Percentiles rank a stretch among this genome's conserved stretches.
phyloP scores from a whole-genome alignment of 2,888 invertebrate species.

The Emmelina monodactyla region DNA sequence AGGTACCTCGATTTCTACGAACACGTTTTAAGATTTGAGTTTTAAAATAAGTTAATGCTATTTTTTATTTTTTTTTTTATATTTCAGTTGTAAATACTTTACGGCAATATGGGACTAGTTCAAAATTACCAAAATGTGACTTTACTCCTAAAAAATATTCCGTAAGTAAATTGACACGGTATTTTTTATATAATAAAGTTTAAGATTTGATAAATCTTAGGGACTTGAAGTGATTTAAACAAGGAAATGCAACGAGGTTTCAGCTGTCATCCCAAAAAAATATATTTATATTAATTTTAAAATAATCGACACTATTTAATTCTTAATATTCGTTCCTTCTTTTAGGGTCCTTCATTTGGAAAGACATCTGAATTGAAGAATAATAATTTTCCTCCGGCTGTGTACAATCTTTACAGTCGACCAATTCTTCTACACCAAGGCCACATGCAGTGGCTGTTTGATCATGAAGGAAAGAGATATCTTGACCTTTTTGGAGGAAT shows the following conservation, averaged over 20 bases:
- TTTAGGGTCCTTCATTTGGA: constrained; percentile 70
- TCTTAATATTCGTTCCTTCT: too few relatives aligned
- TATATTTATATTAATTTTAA: too few relatives aligned
- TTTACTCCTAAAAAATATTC: constrained; percentile 34
- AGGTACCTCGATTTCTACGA: too few relatives aligned
- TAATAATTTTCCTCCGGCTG: constrained; percentile 73
- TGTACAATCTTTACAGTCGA: constrained; percentile 78
- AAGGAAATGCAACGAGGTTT: too few relatives aligned
- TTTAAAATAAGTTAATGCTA: too few relatives aligned
- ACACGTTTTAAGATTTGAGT: too few relatives aligned
- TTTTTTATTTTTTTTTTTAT: too few relatives aligned
- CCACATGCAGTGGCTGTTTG: constrained; percentile 92
- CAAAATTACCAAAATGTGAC: constrained; percentile 24
- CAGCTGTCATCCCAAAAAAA: too few relatives aligned
- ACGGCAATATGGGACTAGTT: constrained; percentile 13
- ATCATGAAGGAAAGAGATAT: constrained; percentile 84
- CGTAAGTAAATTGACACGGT: constrained; percentile 26
- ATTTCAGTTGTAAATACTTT: background rate
- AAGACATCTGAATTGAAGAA: constrained; percentile 67
- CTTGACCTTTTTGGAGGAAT: constrained; percentile 97
- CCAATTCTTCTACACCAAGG: constrained; percentile 88
- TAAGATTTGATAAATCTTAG: too few relatives aligned
- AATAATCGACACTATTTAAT: too few relatives aligned
- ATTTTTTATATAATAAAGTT: too few relatives aligned
- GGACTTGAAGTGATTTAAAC: too few relatives aligned